These are phyloP conservation scores for Bubo scandiacus DNA, from an alignment of 2,113 vertebrate genomes.

Conservation along the genomic window DNA sequence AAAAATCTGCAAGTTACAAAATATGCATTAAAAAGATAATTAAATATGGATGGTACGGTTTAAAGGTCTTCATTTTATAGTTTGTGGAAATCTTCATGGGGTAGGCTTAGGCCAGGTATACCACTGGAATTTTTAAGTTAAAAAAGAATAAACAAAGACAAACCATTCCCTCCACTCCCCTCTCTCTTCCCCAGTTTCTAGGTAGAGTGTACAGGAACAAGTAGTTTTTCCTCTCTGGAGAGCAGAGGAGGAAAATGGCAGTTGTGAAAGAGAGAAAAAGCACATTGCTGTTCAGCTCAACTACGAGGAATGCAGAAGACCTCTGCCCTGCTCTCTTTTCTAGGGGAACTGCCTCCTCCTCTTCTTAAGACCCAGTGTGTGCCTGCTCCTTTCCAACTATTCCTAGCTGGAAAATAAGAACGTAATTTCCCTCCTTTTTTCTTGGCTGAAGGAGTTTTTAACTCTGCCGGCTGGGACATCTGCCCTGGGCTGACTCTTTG, in stretches of 20 bases:
- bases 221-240: background rate
- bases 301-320: background rate
- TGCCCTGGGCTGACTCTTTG: background rate
- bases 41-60: slow-evolving; percentile 14
- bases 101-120: background rate
- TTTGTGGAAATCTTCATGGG: background rate
- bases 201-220: background rate
- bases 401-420: background rate
- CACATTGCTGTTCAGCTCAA: background rate
- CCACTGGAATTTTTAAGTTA: background rate
- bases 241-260: background rate
- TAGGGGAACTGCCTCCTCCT: background rate
- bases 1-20: slow-evolving; percentile 53
- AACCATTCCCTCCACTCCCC: background rate
- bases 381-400: background rate
- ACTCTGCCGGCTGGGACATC: background rate
- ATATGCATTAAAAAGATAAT: slow-evolving; percentile 39
- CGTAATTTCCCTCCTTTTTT: background rate
- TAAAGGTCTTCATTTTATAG: slow-evolving; percentile 13
- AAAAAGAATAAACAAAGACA: background rate
- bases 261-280: background rate
- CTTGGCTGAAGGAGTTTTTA: background rate
- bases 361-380: background rate
- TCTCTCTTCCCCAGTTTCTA: background rate
- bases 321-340: background rate